Conservation (phyloP, 35 echinoderm and acorn worm genomes). For the Amphiura filiformis region DNA sequence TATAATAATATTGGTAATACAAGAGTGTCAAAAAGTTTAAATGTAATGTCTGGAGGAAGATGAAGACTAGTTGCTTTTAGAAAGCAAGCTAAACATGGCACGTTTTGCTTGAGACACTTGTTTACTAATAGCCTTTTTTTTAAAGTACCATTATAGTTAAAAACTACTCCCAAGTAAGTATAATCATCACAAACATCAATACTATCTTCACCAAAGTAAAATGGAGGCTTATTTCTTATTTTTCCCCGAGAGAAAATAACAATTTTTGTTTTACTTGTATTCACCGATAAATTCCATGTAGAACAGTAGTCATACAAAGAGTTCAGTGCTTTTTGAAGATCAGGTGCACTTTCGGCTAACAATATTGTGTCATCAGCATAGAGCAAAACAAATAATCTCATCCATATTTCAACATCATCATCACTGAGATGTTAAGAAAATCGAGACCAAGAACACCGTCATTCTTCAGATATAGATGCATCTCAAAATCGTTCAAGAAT, state of each 20-base stretch:
- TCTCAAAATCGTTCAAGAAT: too few species aligned
- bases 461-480: too few species aligned
- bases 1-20: neutral
- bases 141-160: conserved; percentile 6
- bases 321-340: conserved; percentile 16
- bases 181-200: conserved; percentile 9
- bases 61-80: neutral
- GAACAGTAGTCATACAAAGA: conserved; percentile 17
- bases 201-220: neutral
- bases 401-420: neutral
- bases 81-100: neutral
- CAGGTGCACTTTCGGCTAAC: neutral
- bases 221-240: neutral
- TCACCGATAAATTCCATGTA: conserved; percentile 6
- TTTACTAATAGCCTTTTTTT: conserved; percentile 24
- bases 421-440: neutral
- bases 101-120: neutral
- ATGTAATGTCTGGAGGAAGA: neutral
- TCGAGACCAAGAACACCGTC: neutral
- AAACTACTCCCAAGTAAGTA: conserved; percentile 8
- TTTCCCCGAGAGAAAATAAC: conserved; percentile 32
- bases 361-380: conserved; percentile 25
- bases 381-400: neutral
- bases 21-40: neutral
- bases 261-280: conserved; percentile 13